Percentiles rank a stretch among this genome's conserved stretches.
Conservation (phyloP, 2,888 invertebrate species). For the Melieria picta region DNA sequence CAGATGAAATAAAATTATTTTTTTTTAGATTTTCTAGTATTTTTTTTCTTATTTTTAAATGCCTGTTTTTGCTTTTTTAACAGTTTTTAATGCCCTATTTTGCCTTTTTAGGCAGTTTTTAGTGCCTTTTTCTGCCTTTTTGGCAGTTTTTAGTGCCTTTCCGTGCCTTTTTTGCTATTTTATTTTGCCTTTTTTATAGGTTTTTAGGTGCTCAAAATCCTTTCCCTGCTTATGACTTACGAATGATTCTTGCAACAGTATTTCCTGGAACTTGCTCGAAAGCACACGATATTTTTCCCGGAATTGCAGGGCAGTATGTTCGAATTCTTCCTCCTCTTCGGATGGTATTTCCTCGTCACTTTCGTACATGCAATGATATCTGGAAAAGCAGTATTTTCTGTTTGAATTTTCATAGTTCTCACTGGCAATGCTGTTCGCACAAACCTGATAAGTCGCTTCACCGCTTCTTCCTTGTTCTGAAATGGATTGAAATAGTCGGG, state of each 20-base stretch:
- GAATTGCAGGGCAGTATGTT: slow-evolving; percentile 74
- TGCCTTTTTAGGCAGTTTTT: too few relatives aligned
- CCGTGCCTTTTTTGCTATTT: too few relatives aligned
- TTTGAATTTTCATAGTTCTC: neutral
- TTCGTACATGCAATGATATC: slow-evolving; percentile 79
- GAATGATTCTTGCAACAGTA: slow-evolving; percentile 81
- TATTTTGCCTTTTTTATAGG: too few relatives aligned
- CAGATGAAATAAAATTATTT: too few relatives aligned
- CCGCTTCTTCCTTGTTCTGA: slow-evolving; percentile 77
- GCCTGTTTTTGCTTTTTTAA: too few relatives aligned
- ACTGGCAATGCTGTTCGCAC: neutral
- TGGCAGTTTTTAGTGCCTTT: too few relatives aligned
- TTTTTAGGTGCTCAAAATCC: too few relatives aligned
- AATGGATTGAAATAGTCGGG: slow-evolving; percentile 81
- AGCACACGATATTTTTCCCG: slow-evolving; percentile 76
- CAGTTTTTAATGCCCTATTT: too few relatives aligned
- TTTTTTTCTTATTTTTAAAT: too few relatives aligned
- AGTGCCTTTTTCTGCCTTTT: too few relatives aligned
- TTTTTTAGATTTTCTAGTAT: too few relatives aligned
- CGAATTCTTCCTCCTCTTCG: slow-evolving; percentile 77
- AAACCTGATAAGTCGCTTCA: slow-evolving; percentile 75
- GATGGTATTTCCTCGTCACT: slow-evolving; percentile 70
- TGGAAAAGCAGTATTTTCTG: slow-evolving; percentile 37
- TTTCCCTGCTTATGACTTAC: slow-evolving; percentile 69
- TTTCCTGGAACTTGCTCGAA: slow-evolving; percentile 78